Evolutionary conservation across 2,113 vertebrate species (phyloP).

Genomic region (Pyrgilauda ruficollis): DNA sequence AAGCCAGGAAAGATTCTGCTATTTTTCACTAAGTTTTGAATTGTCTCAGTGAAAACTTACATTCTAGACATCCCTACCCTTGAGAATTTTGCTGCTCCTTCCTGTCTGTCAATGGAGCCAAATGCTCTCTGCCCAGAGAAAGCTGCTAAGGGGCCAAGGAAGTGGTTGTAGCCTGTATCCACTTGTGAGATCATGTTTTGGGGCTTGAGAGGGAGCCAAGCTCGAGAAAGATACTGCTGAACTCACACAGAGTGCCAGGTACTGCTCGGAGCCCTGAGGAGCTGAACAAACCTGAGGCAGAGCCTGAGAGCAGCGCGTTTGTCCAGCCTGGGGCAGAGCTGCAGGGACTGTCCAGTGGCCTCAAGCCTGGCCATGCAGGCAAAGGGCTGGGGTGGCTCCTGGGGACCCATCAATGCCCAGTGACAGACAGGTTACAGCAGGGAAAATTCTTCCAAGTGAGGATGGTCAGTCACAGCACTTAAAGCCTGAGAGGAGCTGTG

Average conservation of each 20-base stretch:
- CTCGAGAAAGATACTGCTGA: background rate
- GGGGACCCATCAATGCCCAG: background rate
- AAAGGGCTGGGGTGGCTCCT: background rate
- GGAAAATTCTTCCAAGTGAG: background rate
- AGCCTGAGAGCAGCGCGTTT: accelerated
- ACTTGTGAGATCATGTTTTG: background rate
- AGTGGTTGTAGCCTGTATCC: background rate
- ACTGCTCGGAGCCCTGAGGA: background rate
- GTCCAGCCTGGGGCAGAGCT: background rate
- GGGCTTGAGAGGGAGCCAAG: background rate
- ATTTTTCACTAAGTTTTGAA: background rate
- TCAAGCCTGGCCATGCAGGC: background rate
- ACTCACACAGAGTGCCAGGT: background rate
- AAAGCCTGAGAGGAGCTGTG: background rate
- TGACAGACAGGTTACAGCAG: background rate
- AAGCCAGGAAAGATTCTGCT: background rate
- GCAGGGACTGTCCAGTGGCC: background rate
- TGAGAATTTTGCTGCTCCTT: background rate
- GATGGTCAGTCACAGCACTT: background rate
- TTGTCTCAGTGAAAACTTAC: background rate
- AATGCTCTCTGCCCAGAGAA: background rate
- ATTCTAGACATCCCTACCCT: background rate
- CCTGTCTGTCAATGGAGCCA: background rate
- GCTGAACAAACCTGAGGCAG: background rate
- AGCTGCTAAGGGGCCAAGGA: background rate